Conservation (phyloP, 2,113 vertebrate species). For the Dasyprocta punctata region DNA sequence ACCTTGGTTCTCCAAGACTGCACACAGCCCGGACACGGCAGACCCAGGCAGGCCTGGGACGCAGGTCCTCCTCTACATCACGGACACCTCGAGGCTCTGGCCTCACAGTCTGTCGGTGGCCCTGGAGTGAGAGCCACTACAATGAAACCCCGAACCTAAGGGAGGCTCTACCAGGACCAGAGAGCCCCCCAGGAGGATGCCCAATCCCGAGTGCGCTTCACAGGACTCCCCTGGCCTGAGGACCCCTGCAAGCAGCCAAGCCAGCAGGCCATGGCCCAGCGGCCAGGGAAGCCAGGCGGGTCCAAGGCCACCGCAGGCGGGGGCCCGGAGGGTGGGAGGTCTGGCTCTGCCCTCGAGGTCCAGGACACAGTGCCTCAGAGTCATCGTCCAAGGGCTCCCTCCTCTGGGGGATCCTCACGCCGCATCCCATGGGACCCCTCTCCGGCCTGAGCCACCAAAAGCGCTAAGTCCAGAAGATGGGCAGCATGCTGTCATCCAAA, state of each 20-base stretch:
- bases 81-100: background rate
- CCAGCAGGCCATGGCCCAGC: background rate
- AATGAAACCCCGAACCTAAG: background rate
- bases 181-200: background rate
- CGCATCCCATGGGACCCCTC: background rate
- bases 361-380: rapidly evolving
- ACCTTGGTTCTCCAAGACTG: background rate
- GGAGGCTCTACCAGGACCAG: background rate
- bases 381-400: background rate
- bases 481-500: background rate
- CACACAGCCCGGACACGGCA: background rate
- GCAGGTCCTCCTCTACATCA: rapidly evolving
- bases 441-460: background rate
- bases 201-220: background rate
- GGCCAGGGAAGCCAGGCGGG: background rate
- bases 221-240: background rate
- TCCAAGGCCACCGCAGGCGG: background rate
- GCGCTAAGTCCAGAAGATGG: background rate
- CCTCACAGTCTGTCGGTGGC: too few relatives aligned
- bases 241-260: background rate
- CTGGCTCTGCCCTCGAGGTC: rapidly evolving
- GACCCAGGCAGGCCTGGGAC: background rate
- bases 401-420: background rate
- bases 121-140: rapidly evolving
- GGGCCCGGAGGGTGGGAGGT: background rate